Conservation (phyloP, 2,888 invertebrate genomes). For the Leucophenga montana region DNA sequence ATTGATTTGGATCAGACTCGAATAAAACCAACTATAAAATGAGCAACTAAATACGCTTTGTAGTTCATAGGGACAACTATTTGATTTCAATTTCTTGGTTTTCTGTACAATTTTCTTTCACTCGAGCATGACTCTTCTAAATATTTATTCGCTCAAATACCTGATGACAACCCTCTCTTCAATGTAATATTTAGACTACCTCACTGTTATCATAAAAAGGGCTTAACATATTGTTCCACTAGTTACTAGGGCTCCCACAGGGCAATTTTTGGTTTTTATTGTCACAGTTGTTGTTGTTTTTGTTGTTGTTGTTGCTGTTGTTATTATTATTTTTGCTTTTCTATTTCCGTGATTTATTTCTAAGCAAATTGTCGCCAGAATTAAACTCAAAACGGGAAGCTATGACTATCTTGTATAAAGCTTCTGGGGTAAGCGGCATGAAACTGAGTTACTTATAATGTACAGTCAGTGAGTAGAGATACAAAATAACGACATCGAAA, state of each 20-base stretch:
- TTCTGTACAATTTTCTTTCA: no score
- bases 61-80: no score
- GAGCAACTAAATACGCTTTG: no score
- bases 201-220: background rate
- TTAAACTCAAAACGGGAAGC: slow-evolving; percentile 39
- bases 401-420: slow-evolving; percentile 54
- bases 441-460: slow-evolving; percentile 40
- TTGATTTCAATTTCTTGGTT: no score
- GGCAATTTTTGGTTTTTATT: slow-evolving; percentile 24
- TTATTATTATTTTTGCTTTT: slow-evolving; percentile 44
- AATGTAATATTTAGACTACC: background rate
- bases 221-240: slow-evolving; percentile 54
- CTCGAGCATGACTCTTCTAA: no score
- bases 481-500: background rate
- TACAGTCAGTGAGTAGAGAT: background rate
- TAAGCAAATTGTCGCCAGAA: slow-evolving; percentile 67
- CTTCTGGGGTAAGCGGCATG: slow-evolving; percentile 57
- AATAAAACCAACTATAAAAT: no score
- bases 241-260: slow-evolving; percentile 41
- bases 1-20: no score
- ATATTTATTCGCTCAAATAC: no score
- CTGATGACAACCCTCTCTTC: no score
- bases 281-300: slow-evolving; percentile 38
- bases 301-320: slow-evolving; percentile 28
- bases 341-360: slow-evolving; percentile 65